A percentile compares a stretch with the other conserved stretches of the same genome.
Evolutionary conservation across 2,888 invertebrate genomes (phyloP).

Genomic region (Rapana venosa): DNA sequence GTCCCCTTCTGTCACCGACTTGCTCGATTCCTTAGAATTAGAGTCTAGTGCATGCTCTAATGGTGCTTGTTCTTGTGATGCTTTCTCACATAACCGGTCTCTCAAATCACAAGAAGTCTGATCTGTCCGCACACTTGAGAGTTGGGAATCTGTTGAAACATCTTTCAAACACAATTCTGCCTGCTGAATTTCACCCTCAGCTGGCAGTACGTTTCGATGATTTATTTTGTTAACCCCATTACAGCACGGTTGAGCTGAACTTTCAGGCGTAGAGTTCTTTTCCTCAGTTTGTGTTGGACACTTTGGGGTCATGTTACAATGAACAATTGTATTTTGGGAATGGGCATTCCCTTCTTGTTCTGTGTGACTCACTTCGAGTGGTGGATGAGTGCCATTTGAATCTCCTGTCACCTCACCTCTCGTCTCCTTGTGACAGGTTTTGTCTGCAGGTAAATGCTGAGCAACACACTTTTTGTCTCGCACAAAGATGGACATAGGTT

Average conservation of each 20-base stretch:
- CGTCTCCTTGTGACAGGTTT: not conserved
- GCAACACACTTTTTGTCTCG: slow-evolving; percentile 18
- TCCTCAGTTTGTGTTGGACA: not conserved
- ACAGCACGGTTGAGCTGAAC: not conserved
- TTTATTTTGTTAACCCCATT: not conserved
- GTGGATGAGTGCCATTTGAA: not conserved
- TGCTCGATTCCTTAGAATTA: not conserved
- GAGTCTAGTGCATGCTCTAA: too few relatives aligned
- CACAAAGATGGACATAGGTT: slow-evolving; percentile 29
- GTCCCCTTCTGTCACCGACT: not conserved
- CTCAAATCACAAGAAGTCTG: too few relatives aligned
- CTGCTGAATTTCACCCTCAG: too few relatives aligned
- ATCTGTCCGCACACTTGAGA: too few relatives aligned
- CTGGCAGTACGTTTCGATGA: not conserved
- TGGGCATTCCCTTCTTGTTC: not conserved
- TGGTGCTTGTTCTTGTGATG: too few relatives aligned
- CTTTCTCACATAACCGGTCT: too few relatives aligned
- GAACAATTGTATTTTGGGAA: not conserved
- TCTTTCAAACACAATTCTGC: too few relatives aligned
- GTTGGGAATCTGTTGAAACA: too few relatives aligned
- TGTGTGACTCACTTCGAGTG: not conserved
- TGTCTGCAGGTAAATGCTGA: not conserved
- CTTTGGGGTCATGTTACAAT: not conserved
- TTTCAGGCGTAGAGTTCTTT: not conserved
- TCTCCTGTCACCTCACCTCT: not conserved